phyloP scores from a whole-genome alignment of 2,888 invertebrate genomes.

The Eretmocerus hayati region DNA sequence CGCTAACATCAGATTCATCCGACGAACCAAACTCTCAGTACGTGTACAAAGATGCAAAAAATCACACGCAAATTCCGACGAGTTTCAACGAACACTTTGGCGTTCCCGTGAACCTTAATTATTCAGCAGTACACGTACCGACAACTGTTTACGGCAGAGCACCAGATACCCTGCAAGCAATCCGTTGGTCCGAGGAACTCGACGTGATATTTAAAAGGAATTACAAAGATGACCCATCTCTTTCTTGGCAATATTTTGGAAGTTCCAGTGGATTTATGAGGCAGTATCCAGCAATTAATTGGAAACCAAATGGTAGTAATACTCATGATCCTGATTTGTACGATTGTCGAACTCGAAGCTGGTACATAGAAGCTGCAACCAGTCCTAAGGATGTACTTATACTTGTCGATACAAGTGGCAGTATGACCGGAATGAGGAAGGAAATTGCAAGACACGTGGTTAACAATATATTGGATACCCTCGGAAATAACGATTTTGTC shows the following conservation, averaged over 20 bases:
- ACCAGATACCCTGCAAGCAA: constrained; percentile 80
- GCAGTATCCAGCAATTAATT: constrained; percentile 86
- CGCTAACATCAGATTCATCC: constrained; percentile 22
- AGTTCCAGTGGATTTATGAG: constrained; percentile 96
- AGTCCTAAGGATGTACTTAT: constrained; percentile 92
- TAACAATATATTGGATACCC: constrained; percentile 85
- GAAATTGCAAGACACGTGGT: constrained; percentile 87
- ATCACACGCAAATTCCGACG: constrained; percentile 55
- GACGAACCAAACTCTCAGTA: constrained; percentile 28
- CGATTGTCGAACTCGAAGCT: constrained; percentile 88
- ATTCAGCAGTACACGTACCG: constrained; percentile 89
- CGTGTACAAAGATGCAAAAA: constrained; percentile 40
- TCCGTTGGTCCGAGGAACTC: constrained; percentile 91
- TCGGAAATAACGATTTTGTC: constrained; percentile 96
- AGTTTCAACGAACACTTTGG: constrained; percentile 70
- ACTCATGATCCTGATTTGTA: constrained; percentile 69
- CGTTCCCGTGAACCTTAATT: constrained; percentile 60
- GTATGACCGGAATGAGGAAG: constrained; percentile 81
- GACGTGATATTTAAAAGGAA: constrained; percentile 72
- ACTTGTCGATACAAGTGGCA: constrained; percentile 82
- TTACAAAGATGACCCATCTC: constrained; percentile 45
- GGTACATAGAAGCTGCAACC: constrained; percentile 97
- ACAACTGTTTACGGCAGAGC: constrained; percentile 92
- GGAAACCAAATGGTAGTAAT: constrained; percentile 61
- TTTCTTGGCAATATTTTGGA: constrained; percentile 98